Conservation (phyloP, 2,113 vertebrate species). For the Lepus europaeus region DNA sequence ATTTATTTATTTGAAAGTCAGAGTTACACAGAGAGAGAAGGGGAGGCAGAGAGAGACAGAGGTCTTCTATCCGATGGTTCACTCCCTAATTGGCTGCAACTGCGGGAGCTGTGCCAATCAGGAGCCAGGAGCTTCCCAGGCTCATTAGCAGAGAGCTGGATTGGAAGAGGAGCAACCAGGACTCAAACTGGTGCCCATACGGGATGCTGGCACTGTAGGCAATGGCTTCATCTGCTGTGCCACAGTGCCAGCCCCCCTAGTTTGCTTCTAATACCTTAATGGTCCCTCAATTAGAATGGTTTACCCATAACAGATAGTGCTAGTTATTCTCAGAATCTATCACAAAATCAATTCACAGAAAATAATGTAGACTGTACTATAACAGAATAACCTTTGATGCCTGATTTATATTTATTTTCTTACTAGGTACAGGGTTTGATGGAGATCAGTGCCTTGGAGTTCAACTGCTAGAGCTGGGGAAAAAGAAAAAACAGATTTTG, state of each 20-base stretch:
- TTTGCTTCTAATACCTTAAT: constrained; percentile 26
- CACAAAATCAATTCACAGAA: constrained; percentile 41
- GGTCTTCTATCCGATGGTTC: too few relatives aligned
- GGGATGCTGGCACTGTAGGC: too few relatives aligned
- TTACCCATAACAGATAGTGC: constrained; percentile 26
- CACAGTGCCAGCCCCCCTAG: not conserved
- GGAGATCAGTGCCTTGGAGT: constrained; percentile 96
- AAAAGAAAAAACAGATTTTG: constrained; percentile 90
- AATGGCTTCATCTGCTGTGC: too few relatives aligned
- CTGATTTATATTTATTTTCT: constrained; percentile 61
- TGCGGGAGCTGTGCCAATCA: too few relatives aligned
- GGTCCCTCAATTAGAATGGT: not conserved
- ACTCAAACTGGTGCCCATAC: too few relatives aligned
- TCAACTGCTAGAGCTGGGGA: constrained; percentile 93
- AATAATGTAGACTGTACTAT: constrained; percentile 32
- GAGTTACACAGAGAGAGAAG: too few relatives aligned
- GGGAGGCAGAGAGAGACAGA: too few relatives aligned
- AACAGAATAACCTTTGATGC: not conserved
- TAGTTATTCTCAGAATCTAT: constrained; percentile 39
- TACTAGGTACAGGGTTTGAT: constrained; percentile 94
- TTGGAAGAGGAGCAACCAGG: too few relatives aligned
- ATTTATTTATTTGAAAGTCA: too few relatives aligned
- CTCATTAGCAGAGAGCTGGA: too few relatives aligned
- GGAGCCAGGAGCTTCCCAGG: too few relatives aligned
- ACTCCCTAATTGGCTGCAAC: too few relatives aligned